Evolutionary conservation across 2,113 vertebrate genomes (phyloP).

Genomic region (Ptilorrhoa leucosticta): DNA sequence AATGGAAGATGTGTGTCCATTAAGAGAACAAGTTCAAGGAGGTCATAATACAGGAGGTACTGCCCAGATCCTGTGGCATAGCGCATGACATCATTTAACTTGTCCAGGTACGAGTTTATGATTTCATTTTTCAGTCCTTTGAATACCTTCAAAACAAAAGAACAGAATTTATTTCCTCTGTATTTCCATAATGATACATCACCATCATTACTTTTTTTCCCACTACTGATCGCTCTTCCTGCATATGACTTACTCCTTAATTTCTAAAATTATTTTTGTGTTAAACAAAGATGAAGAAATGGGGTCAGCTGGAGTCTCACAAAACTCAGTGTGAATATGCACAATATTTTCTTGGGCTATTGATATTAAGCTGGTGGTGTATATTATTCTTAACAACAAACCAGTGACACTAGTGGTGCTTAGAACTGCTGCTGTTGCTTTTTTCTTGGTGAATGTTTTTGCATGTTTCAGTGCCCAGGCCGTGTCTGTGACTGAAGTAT

Average conservation of each 20-base stretch:
- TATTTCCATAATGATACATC: background rate
- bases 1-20: background rate
- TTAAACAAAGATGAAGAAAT: background rate
- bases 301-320: background rate
- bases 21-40: background rate
- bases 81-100: background rate
- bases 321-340: background rate
- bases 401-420: background rate
- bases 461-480: background rate
- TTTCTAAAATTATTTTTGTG: background rate
- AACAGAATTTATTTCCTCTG: background rate
- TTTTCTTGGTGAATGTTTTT: background rate
- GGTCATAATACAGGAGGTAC: background rate
- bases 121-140: background rate
- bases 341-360: background rate
- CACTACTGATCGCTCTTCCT: background rate
- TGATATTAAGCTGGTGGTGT: background rate
- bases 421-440: background rate
- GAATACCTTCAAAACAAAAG: background rate
- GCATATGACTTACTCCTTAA: background rate
- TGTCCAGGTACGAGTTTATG: background rate
- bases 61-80: background rate
- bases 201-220: background rate
- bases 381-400: background rate
- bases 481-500: background rate